Evolutionary conservation across 37 sponge, comb jelly and placozoan genomes (phyloP), one percentile per base, ranked within the genome.

Genomic region (Amphimedon queenslandica): DNA sequence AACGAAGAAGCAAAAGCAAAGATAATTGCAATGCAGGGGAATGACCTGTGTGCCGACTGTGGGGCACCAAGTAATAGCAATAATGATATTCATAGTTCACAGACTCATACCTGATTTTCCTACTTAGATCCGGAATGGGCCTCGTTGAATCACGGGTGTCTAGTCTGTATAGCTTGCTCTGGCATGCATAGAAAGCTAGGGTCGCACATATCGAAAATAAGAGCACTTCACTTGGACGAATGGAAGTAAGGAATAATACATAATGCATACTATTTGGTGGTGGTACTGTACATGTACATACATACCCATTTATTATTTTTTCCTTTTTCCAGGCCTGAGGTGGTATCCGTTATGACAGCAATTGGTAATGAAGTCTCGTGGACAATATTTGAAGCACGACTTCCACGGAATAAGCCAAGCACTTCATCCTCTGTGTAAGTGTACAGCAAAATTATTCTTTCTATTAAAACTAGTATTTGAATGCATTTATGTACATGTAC

Each of bases 61-160:
- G 71, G 74, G 39, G 33, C 89, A 13, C 80, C 92, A 29, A 92
- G 96, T 95, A 31, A 94, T n/a, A n/a, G n/a, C n/a, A n/a, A n/a
- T n/a, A n/a, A n/a, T n/a, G n/a, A n/a, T n/a, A n/a, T n/a, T n/a
- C n/a, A n/a, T n/a, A n/a, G n/a, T n/a, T n/a, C n/a, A n/a, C n/a
- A n/a, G n/a, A n/a, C n/a, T n/a, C n/a, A n/a, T n/a, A n/a, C n/a
- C n/a, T n/a, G n/a, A n/a, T n/a, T n/a, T n/a, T n/a, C n/a, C n/a
- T n/a, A n/a, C n/a, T n/a, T n/a, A 96, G 96, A 89, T 55, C 96
- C 96, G 21, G 87, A 92, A 55, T 96, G 93, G 96, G 90, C 84
- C 67, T 89, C 90, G 0, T 57, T 96, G 34, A 96, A 96, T 64
- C 77, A 85, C 4, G 96, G 96, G 13, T 87, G 82, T 60, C 40